Evolutionary conservation across 2,888 invertebrate genomes (phyloP).

Genomic region (Meta bourneti): DNA sequence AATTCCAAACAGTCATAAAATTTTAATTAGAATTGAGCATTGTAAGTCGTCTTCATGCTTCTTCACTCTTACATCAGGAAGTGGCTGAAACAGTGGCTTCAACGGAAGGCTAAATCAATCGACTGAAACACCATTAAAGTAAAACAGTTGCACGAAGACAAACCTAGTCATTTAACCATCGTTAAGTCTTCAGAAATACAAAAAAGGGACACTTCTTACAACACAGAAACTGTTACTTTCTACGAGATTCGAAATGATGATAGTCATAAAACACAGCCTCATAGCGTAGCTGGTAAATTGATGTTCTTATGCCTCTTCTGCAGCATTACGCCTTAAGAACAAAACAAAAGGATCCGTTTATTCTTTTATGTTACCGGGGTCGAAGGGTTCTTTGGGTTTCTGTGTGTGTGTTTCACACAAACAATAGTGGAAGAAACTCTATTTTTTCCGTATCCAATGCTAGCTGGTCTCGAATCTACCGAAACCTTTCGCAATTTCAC

Average conservation of each 20-base stretch:
- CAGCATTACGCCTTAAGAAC: background rate
- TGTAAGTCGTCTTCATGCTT: too few species aligned
- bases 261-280: constrained; percentile 39
- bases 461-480: background rate
- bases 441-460: background rate
- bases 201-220: background rate
- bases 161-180: constrained; percentile 20
- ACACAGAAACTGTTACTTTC: constrained; percentile 57
- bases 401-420: constrained; percentile 10
- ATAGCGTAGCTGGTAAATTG: background rate
- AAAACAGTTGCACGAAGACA: constrained; percentile 12
- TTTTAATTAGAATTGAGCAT: too few species aligned
- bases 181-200: background rate
- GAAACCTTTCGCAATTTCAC: constrained; percentile 46
- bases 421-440: constrained; percentile 36
- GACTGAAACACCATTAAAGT: constrained; percentile 25
- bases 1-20: too few species aligned
- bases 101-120: constrained; percentile 29
- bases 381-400: constrained; percentile 50
- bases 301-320: background rate
- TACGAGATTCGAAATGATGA: constrained; percentile 44
- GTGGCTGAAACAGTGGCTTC: constrained; percentile 8
- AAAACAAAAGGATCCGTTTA: constrained; percentile 50
- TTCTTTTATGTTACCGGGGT: constrained; percentile 41
- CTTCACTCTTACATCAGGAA: background rate